Evolutionary conservation across 1,140 invertebrate species (phyloP).

Genomic region (Maniola jurtina): DNA sequence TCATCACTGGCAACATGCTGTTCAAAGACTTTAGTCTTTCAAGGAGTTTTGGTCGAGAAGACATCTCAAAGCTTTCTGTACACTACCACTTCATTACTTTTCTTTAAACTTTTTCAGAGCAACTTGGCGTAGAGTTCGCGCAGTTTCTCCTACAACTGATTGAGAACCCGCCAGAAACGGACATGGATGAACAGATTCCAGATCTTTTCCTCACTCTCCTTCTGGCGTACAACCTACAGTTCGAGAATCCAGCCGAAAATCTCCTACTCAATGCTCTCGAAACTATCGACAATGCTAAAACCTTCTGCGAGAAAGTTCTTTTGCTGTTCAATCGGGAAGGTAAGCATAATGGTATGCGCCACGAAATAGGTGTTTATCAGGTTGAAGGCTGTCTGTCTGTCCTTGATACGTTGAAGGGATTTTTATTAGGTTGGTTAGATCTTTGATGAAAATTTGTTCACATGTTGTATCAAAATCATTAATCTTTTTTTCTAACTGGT

Average conservation of each 20-base stretch:
- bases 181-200: slow-evolving; percentile 88
- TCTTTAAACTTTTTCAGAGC: slow-evolving; percentile 77
- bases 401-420: no score
- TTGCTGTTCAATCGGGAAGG: slow-evolving; percentile 93
- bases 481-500: no score
- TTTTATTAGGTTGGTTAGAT: no score
- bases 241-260: slow-evolving; percentile 83
- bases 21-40: no score
- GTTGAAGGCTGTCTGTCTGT: no score
- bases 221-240: slow-evolving; percentile 94
- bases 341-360: slow-evolving; percentile 67
- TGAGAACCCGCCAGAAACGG: slow-evolving; percentile 87
- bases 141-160: slow-evolving; percentile 88
- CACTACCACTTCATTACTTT: no score
- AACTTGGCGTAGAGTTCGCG: slow-evolving; percentile 89
- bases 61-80: no score
- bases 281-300: slow-evolving; percentile 86
- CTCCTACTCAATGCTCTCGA: slow-evolving; percentile 87
- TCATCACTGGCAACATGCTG: no score
- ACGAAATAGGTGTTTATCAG: no score
- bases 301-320: slow-evolving; percentile 93
- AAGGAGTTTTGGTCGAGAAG: no score
- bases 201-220: slow-evolving; percentile 91
- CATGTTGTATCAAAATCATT: no score
- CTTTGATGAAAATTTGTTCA: no score